Evolutionary conservation across 1,140 invertebrate genomes (phyloP).

Genomic region (Drosophila busckii): DNA sequence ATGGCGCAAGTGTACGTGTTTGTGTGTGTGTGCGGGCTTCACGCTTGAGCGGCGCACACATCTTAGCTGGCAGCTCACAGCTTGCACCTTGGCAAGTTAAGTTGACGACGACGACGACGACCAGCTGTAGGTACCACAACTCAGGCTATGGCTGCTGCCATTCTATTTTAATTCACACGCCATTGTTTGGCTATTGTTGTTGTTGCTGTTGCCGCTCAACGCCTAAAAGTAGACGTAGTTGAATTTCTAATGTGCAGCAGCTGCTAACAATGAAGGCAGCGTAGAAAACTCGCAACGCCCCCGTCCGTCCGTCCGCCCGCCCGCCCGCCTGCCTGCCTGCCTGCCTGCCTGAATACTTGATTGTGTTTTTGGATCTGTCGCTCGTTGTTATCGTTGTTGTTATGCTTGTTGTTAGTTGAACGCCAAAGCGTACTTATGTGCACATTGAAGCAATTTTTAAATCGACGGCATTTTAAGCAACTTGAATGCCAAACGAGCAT

Average conservation of each 20-base stretch:
- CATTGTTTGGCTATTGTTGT: conserved; percentile 46
- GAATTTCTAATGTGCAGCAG: conserved; percentile 75
- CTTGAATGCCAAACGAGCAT: conserved; percentile 9
- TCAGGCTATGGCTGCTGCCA: too few species aligned
- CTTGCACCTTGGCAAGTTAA: conserved; percentile 57
- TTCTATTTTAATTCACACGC: conserved; percentile 76
- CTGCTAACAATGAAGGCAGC: conserved; percentile 64
- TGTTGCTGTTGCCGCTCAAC: conserved; percentile 27
- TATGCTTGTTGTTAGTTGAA: conserved; percentile 48
- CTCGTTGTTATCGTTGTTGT: conserved; percentile 28
- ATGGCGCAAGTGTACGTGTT: conserved; percentile 41
- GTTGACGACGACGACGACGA: conserved; percentile 53
- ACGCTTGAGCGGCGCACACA: conserved; percentile 54
- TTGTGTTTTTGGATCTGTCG: conserved; percentile 53
- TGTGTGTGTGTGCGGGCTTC: conserved; percentile 30
- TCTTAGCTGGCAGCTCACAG: conserved; percentile 4
- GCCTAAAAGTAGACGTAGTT: conserved; percentile 73
- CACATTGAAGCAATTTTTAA: conserved; percentile 53
- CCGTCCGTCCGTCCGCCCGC: too few species aligned
- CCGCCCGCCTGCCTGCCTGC: too few species aligned
- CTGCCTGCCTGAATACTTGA: conserved; percentile 47
- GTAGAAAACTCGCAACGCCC: conserved; percentile 28
- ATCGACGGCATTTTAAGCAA: too few species aligned
- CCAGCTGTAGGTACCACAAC: conserved; percentile 33
- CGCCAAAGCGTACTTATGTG: conserved; percentile 44